Percentiles rank a stretch among this genome's conserved stretches.
These are phyloP conservation scores for Anastrepha obliqua DNA, from an alignment of 1,140 invertebrate genomes.

Conservation along the genomic window DNA sequence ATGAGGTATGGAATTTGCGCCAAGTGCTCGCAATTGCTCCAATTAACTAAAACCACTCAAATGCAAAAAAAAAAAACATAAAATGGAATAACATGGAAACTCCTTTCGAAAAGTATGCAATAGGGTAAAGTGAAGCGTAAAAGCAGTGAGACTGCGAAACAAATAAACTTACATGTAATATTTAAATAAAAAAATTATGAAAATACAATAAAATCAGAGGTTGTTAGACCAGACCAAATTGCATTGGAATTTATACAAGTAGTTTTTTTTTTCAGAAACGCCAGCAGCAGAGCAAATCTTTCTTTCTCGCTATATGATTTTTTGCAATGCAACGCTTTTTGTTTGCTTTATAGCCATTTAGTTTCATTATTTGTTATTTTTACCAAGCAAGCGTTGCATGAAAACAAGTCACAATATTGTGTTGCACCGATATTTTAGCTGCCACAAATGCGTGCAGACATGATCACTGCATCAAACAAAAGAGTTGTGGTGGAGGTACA, in stretches of 20 bases:
- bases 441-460: slow-evolving; percentile 15
- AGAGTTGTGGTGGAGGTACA: too few species aligned
- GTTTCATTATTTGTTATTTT: slow-evolving; percentile 2
- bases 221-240: slow-evolving; percentile 20
- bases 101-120: neutral
- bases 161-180: neutral
- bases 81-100: neutral
- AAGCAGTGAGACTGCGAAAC: neutral
- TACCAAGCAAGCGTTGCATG: slow-evolving; percentile 41
- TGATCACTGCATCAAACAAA: neutral
- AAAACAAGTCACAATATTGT: slow-evolving; percentile 47
- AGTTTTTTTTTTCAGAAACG: neutral
- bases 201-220: neutral
- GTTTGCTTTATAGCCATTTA: neutral
- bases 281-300: neutral
- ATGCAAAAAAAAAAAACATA: neutral
- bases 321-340: neutral
- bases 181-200: neutral
- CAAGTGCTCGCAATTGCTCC: neutral
- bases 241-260: neutral
- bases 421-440: slow-evolving; percentile 33
- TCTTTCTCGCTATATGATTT: slow-evolving; percentile 20
- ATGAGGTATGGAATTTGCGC: slow-evolving; percentile 12
- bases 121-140: neutral
- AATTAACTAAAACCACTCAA: neutral